phyloP scores from a whole-genome alignment of 2,113 vertebrate species.

The Ceuthmochares aereus region DNA sequence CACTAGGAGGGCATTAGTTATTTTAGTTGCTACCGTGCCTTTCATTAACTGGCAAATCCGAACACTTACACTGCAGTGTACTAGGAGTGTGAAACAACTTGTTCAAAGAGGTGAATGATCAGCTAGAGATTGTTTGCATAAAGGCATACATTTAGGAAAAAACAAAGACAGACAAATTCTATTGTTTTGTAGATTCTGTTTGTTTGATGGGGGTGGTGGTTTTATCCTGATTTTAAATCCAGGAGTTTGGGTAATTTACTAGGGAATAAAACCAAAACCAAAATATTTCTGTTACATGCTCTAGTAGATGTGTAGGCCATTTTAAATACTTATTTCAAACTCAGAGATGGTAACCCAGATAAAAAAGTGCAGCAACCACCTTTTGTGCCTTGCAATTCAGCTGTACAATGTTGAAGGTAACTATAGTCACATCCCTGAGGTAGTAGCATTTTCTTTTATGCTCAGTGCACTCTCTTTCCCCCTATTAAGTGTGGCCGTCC shows the following conservation, averaged over 20 bases:
- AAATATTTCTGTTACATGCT: background rate
- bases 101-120: background rate
- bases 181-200: background rate
- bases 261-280: fast-evolving
- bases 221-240: background rate
- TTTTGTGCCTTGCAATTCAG: background rate
- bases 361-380: background rate
- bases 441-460: background rate
- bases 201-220: background rate
- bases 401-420: background rate
- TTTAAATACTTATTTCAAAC: background rate
- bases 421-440: slow-evolving; percentile 1
- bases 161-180: background rate
- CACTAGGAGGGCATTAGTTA: background rate
- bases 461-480: background rate
- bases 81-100: background rate
- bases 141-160: background rate
- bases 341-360: background rate
- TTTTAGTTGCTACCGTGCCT: slow-evolving; percentile 8
- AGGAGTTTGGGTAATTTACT: background rate
- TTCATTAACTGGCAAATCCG: background rate
- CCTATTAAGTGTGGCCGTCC: background rate
- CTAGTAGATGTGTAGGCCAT: background rate
- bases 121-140: background rate
- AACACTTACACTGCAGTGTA: background rate